Evolutionary conservation across 2,888 invertebrate species (phyloP), one percentile per base, ranked within the genome.

Genomic region (Eurois occulta): DNA sequence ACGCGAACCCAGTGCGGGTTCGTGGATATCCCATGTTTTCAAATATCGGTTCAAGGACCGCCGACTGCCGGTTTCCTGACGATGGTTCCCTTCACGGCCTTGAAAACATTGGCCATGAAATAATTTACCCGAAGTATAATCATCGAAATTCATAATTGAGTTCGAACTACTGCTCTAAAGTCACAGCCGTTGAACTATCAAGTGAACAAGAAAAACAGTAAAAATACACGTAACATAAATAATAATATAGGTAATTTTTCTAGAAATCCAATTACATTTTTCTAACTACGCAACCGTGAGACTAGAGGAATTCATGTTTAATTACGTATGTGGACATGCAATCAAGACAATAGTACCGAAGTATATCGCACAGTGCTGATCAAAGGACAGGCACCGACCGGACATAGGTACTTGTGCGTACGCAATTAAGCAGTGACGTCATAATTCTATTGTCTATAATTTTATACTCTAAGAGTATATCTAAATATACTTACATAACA

Each of bases 381-480:
- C 79, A 86, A 75, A 70, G 71, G 66, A 75, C 78, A 79, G 67
- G 77, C 72, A 75, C 77, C 68, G 72, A 69, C 69, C 71, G 78
- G 81, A 86, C 81, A 86, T 32, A 73, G n/a, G 16, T 74, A 68
- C 79, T 73, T 79, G 52, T 35, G 32, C 83, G 80, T 83, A 84
- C 74, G 77, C 80, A 87, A 87, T 87, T 78, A 81, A 67, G 82
- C 83, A 80, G 38, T 86, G 84, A 46, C 87, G 87, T 87, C 81
- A 88, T 88, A 87, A 89, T 90, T 88, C 86, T 88, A 90, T 88
- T 89, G 89, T 88, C 80, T 83, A 81, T 88, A 86, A 88, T 88
- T 83, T 83, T 76, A 84, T 77, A 84, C 70, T 72, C 60, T 69
- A 77, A 55, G 62, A 70, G 58, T 72, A 62, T 60, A 70, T 74